Conservation (phyloP, 2,888 invertebrate species). For the Eilema griseolum region DNA sequence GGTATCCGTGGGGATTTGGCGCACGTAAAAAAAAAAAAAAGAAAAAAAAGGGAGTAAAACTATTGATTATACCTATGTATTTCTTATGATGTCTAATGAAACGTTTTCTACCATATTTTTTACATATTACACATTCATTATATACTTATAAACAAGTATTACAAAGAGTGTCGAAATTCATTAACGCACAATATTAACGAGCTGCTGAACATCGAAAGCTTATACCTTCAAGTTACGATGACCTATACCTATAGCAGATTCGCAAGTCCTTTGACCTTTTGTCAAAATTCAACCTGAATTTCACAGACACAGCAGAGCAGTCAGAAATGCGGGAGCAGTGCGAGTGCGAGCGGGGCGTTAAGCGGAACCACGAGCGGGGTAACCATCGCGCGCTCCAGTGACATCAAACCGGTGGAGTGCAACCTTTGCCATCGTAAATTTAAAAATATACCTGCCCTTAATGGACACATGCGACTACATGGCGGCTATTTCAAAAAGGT, state of each 20-base stretch:
- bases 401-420: slow-evolving; percentile 96
- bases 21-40: no score
- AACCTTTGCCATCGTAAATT: slow-evolving; percentile 98
- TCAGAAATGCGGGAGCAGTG: slow-evolving; percentile 70
- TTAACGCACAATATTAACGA: slow-evolving; percentile 83
- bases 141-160: slow-evolving; percentile 58
- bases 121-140: background rate
- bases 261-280: slow-evolving; percentile 79
- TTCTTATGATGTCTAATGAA: background rate
- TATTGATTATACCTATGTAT: no score
- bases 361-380: slow-evolving; percentile 61
- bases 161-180: slow-evolving; percentile 78
- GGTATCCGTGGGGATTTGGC: no score
- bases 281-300: slow-evolving; percentile 76
- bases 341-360: slow-evolving; percentile 62
- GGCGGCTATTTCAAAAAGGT: slow-evolving; percentile 99
- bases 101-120: background rate
- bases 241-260: slow-evolving; percentile 82
- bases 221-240: slow-evolving; percentile 68
- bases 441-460: slow-evolving; percentile 98
- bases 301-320: slow-evolving; percentile 78
- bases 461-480: slow-evolving; percentile 99
- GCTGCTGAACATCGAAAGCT: slow-evolving; percentile 78
- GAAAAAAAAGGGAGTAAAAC: no score
- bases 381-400: slow-evolving; percentile 79